These are phyloP conservation scores for Drosophila mimica DNA, from an alignment of 2,888 invertebrate species.

Conservation along the genomic window DNA sequence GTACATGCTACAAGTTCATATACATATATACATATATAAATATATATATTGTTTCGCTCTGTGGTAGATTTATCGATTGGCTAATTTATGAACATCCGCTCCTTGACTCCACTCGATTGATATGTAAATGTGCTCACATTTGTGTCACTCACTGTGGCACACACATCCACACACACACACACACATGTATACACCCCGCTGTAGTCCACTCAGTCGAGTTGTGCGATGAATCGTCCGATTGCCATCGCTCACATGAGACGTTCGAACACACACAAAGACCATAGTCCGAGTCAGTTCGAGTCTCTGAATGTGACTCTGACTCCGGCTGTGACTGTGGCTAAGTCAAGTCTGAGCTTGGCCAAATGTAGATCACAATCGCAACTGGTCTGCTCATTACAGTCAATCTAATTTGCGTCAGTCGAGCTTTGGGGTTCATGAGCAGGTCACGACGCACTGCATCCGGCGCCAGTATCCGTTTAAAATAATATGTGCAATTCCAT, in stretches of 20 bases:
- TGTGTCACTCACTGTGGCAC: conserved; percentile 73
- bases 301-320: background rate
- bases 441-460: conserved; percentile 70
- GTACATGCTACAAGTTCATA: background rate
- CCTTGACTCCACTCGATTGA: conserved; percentile 68
- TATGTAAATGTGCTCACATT: conserved; percentile 83
- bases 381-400: conserved; percentile 76
- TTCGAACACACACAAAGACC: conserved; percentile 66
- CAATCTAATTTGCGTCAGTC: conserved; percentile 78
- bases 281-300: background rate
- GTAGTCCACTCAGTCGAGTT: conserved; percentile 43
- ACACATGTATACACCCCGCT: background rate
- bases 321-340: background rate
- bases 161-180: background rate
- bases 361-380: conserved; percentile 63
- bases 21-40: background rate
- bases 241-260: conserved; percentile 79
- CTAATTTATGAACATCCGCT: conserved; percentile 85
- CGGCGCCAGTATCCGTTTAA: conserved; percentile 55
- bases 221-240: conserved; percentile 79
- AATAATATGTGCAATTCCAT: background rate
- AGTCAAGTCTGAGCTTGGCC: conserved; percentile 10
- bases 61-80: conserved; percentile 82
- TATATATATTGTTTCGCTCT: conserved; percentile 59
- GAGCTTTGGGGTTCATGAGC: conserved; percentile 46